Evolutionary conservation across 2,888 invertebrate species (phyloP).

Genomic region (Aricia artaxerxes): DNA sequence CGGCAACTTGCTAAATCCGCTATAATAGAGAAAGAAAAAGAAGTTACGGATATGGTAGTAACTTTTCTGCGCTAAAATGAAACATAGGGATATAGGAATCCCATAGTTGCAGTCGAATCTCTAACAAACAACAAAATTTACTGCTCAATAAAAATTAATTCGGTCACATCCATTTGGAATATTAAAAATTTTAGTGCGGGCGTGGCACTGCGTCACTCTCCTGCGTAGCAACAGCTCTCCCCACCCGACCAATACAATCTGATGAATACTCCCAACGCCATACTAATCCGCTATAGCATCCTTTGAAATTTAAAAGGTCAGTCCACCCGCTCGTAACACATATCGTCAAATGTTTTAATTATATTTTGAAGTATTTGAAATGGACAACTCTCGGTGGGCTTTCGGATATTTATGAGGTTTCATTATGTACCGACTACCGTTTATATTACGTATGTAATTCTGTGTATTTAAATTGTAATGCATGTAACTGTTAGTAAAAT

Average conservation of each 20-base stretch:
- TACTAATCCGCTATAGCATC: conserved; percentile 36
- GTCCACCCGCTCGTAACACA: conserved; percentile 39
- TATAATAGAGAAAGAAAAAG: too few species aligned
- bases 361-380: conserved; percentile 6
- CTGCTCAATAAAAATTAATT: neutral
- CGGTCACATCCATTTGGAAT: conserved; percentile 36
- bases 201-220: conserved; percentile 52
- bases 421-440: neutral
- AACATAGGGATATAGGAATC: neutral
- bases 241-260: conserved; percentile 63
- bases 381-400: neutral
- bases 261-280: conserved; percentile 70
- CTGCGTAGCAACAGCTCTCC: conserved; percentile 65
- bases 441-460: neutral
- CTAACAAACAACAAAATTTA: neutral
- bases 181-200: conserved; percentile 49
- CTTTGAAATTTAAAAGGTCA: conserved; percentile 37
- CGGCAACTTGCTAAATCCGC: too few species aligned
- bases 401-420: neutral
- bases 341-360: neutral
- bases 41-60: neutral
- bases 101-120: neutral
- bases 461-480: neutral
- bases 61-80: neutral
- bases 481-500: neutral